Evolutionary conservation across 2,113 vertebrate genomes (phyloP), one percentile per base, ranked within the genome.

Genomic region (Lonchura striata): DNA sequence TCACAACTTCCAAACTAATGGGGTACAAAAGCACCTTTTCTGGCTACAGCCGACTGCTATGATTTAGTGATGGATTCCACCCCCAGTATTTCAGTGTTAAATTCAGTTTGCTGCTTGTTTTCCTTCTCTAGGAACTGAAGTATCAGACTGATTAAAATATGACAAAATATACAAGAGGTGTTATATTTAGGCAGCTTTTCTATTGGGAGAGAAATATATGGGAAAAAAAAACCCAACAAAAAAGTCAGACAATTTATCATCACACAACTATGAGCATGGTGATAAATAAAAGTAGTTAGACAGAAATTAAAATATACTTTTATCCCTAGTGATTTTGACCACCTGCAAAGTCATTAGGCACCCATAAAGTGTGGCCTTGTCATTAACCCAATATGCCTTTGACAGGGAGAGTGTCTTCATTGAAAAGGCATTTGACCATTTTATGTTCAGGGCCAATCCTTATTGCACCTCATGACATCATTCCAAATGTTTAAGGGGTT

Each of bases 401-500:
- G 72, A 91, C n/a, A 86, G 81, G 41, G 28, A 85, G 52, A 95
- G 64, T 80, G 86, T 94, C 84, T 90, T 95, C 86, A 90, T 19
- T 75, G 47, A 39, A 91, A 92, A 97, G 85, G 86, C 77, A 94
- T 96, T 88, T 87, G 86, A 79, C 82, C 41, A 5, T 61, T 64
- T 49, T 46, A 52, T 30, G 77, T 27, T 60, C 11, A 3, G 59
- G 66, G 46, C 37, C 74, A 86, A 77, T 88, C 60, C 53, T 71
- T 6, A 4, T 49, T 65, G 76, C n/a, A 85, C 79, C 87, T 54
- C 63, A 91, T 93, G 88, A 95, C 68, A 61, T 91, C 81, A 82
- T 88, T 87, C 70, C 50, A 56, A 94, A 86, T 90, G 54, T 68
- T 96, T 96, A 83, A 90, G 89, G 87, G 52, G 64, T 94, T 95